Evolutionary conservation across 1,140 invertebrate genomes (phyloP).

Genomic region (Drosophila tsacasi): DNA sequence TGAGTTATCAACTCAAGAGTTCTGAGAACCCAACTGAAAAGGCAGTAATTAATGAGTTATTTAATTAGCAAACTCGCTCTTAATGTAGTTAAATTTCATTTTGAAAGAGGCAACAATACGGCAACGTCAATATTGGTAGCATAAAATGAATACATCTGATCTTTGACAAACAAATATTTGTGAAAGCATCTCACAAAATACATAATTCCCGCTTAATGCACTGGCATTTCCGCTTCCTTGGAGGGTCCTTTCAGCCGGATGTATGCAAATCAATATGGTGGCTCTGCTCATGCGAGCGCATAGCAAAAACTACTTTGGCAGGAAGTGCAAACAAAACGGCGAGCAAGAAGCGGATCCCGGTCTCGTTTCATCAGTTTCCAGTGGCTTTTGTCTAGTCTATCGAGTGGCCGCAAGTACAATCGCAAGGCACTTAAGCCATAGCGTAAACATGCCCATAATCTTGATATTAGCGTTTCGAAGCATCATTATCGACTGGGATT

Average conservation of each 20-base stretch:
- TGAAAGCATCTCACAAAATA: constrained; percentile 4
- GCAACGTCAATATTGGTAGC: too few relatives aligned
- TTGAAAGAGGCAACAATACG: background rate
- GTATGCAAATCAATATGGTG: constrained; percentile 49
- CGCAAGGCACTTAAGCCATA: constrained; percentile 64
- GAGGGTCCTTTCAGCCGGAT: constrained; percentile 24
- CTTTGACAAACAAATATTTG: constrained; percentile 12
- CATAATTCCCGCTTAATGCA: constrained; percentile 24
- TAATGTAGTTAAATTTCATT: background rate
- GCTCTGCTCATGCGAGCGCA: constrained; percentile 53
- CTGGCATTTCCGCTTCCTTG: constrained; percentile 26
- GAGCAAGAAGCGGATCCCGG: constrained; percentile 1
- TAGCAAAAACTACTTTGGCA: constrained; percentile 58
- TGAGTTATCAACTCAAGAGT: background rate
- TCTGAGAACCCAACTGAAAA: background rate
- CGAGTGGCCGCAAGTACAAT: constrained; percentile 66
- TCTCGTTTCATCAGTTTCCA: constrained; percentile 10
- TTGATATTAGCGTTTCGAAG: constrained; percentile 66
- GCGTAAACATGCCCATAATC: constrained; percentile 70
- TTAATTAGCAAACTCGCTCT: background rate
- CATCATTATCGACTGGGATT: constrained; percentile 47
- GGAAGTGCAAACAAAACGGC: constrained; percentile 44
- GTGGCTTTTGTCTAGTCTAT: constrained; percentile 46
- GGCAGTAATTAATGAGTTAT: constrained; percentile 10
- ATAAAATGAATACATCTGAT: constrained; percentile 11